These are phyloP conservation scores for Oophaga sylvatica DNA, from an alignment of 2,797 vertebrate species.

Conservation along the genomic window DNA sequence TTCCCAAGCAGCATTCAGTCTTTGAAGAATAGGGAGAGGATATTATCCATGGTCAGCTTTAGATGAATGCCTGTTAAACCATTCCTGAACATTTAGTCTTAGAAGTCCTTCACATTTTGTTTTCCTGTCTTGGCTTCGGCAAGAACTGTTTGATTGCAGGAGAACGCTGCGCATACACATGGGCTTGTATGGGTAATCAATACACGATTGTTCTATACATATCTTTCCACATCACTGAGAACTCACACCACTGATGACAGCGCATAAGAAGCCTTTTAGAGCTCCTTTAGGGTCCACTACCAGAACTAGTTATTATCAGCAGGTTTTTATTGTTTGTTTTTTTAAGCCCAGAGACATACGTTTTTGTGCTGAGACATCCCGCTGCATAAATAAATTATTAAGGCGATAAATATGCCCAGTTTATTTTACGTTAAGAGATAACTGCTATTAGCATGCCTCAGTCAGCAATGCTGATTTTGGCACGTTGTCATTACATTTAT, in stretches of 20 bases:
- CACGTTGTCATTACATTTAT: conserved; percentile 21
- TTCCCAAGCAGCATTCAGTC: background rate
- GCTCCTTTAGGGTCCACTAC: conserved; percentile 7
- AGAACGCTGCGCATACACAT: background rate
- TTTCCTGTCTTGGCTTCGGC: background rate
- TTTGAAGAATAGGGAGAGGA: background rate
- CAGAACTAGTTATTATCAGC: conserved; percentile 25
- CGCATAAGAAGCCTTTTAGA: conserved; percentile 20
- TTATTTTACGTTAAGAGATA: conserved; percentile 50
- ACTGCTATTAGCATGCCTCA: conserved; percentile 39
- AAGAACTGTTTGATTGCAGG: background rate
- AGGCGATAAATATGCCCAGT: conserved; percentile 39
- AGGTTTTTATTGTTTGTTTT: conserved; percentile 14
- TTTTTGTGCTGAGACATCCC: conserved; percentile 5
- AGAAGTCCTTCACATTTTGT: background rate
- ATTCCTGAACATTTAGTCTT: background rate
- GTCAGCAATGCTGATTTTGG: conserved; percentile 29
- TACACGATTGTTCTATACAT: conserved; percentile 5
- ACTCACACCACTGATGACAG: conserved; percentile 1
- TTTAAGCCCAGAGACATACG: background rate
- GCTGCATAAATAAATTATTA: conserved; percentile 45
- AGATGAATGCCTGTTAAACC: background rate
- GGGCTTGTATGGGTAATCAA: conserved; percentile 21
- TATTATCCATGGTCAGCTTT: background rate
- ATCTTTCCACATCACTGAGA: conserved; percentile 13